A percentile compares a stretch with the other conserved stretches of the same genome.
These are phyloP conservation scores for Macrobrachium nipponense DNA, from an alignment of 1,140 invertebrate genomes.

Conservation along the genomic window DNA sequence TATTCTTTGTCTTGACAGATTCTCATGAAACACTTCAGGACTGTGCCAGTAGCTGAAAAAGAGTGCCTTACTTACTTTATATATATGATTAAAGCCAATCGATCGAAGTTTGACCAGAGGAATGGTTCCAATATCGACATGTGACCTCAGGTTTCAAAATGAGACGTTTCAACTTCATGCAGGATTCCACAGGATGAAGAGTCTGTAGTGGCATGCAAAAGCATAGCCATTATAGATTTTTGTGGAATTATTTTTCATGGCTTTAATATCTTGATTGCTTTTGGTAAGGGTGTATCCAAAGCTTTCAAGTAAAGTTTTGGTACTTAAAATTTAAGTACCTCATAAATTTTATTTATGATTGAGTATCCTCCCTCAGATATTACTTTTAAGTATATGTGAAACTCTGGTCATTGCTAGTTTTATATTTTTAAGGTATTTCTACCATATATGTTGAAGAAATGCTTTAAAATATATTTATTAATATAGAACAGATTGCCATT, in stretches of 20 bases:
- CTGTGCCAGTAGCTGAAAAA: slow-evolving; percentile 93
- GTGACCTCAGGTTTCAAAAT: slow-evolving; percentile 36
- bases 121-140: slow-evolving; percentile 60
- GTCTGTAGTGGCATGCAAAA: not conserved
- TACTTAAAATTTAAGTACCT: too few species aligned
- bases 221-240: not conserved
- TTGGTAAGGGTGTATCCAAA: too few species aligned
- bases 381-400: too few species aligned
- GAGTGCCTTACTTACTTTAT: slow-evolving; percentile 96
- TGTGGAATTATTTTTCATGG: not conserved
- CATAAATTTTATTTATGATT: too few species aligned
- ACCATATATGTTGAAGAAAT: too few species aligned
- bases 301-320: too few species aligned
- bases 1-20: slow-evolving; percentile 75
- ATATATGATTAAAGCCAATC: slow-evolving; percentile 95
- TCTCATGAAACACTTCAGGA: slow-evolving; percentile 93
- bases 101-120: slow-evolving; percentile 91
- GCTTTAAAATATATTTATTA: too few species aligned
- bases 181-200: not conserved
- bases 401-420: too few species aligned
- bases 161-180: not conserved
- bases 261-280: too few species aligned
- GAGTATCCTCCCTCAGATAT: too few species aligned
- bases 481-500: too few species aligned
- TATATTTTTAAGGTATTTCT: too few species aligned